Base-by-base conservation (phyloP, 2,888 invertebrate genomes). In the Polymixis flavicincta region DNA sequence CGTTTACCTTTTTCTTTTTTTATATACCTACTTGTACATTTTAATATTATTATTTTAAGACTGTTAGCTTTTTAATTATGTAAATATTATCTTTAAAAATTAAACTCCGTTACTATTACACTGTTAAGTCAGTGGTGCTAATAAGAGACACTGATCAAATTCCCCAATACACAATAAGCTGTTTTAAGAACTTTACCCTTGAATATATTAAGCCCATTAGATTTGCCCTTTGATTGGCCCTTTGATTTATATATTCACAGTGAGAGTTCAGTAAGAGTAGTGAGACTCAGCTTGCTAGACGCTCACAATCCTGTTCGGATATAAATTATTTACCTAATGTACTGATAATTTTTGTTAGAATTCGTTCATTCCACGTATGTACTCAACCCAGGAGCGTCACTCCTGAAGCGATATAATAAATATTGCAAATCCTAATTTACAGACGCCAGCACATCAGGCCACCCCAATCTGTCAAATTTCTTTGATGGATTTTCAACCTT, bases 131-230 rank as follows among this genome's bases (percentile, higher is more conserved):
- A 25, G 19, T 57, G 50, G 14, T 76, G 17, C 22, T 42, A 22
- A 17, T 42, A 22, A 17, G 14, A 19, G 4, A 25, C 19, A 55
- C 45, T 45, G 17, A 48, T 45, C 42, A 22, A 45, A 45, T 50
- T 55, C 45, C 28, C 32, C 37, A 52, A 76, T 52, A 48, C 7
- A n/a, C 55, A 69, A 48, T 63, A 66, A 50, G 1, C 37, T 54
- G 14, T 54, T 65, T 22, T 50, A 65, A n/a, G 32, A 45, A n/a
- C n/a, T 70, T 42, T 64, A 59, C 61, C 70, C 70, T 71, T 76
- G 70, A 71, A 50, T 25, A 32, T 42, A 80, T 67, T 82, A 19
- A 54, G 48, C 48, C 9, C 17, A 57, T 52, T n/a, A n/a, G n/a
- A n/a, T n/a, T n/a, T n/a, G n/a, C n/a, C n/a, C n/a, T n/a, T n/a